phyloP scores from a whole-genome alignment of 2,797 vertebrate species.

The Takifugu ocellatus region DNA sequence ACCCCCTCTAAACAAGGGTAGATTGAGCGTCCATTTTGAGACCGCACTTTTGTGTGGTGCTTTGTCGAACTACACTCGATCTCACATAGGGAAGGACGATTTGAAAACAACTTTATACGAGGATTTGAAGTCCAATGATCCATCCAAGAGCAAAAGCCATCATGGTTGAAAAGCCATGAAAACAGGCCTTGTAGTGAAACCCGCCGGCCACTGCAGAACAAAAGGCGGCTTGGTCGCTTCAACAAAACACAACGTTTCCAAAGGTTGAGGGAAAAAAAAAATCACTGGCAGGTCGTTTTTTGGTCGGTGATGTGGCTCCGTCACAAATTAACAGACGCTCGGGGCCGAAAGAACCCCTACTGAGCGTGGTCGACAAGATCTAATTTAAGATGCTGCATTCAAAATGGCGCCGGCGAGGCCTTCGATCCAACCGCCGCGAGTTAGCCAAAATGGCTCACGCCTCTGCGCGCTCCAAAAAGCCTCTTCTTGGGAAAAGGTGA shows the following conservation, averaged over 20 bases:
- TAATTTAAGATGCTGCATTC: slow-evolving; percentile 59
- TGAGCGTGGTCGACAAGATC: slow-evolving; percentile 34
- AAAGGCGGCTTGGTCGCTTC: slow-evolving; percentile 54
- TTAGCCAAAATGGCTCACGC: slow-evolving; percentile 57
- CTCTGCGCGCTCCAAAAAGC: slow-evolving; percentile 40
- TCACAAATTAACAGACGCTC: slow-evolving; percentile 26
- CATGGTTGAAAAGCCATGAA: slow-evolving; percentile 43
- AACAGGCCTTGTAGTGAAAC: slow-evolving; percentile 35
- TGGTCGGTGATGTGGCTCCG: slow-evolving; percentile 37
- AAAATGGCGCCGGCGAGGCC: slow-evolving; percentile 76
- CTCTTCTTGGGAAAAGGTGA: slow-evolving; percentile 53
- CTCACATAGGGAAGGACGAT: slow-evolving; percentile 22
- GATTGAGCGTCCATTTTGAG: slow-evolving; percentile 80
- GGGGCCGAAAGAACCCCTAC: slow-evolving; percentile 9
- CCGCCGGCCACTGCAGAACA: slow-evolving; percentile 72
- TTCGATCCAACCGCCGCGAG: slow-evolving; percentile 56
- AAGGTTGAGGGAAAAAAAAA: slow-evolving; percentile 11
- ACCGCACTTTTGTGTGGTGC: slow-evolving; percentile 76
- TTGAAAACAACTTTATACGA: slow-evolving; percentile 29
- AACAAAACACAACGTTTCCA: slow-evolving; percentile 29
- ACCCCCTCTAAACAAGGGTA: slow-evolving; percentile 41
- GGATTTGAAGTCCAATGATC: slow-evolving; percentile 62
- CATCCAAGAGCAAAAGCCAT: slow-evolving; percentile 53
- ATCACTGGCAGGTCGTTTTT: slow-evolving; percentile 16
- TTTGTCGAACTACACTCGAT: slow-evolving; percentile 38